These are phyloP conservation scores for Hemaris fuciformis DNA, from an alignment of 2,888 invertebrate genomes.

Conservation along the genomic window DNA sequence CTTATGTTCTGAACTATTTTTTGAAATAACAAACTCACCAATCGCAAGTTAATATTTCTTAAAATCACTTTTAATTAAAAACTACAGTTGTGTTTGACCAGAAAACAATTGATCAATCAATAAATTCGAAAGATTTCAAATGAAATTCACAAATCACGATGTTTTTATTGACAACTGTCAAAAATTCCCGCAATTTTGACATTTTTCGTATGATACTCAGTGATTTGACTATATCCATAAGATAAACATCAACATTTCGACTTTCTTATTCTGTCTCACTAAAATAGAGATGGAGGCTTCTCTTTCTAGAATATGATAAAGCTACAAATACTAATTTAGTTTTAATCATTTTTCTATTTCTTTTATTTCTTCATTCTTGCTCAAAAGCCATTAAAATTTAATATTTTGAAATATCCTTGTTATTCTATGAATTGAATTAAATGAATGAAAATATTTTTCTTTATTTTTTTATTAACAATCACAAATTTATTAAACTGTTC, in stretches of 20 bases:
- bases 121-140: conserved; percentile 41
- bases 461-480: no score
- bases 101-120: conserved; percentile 33
- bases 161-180: conserved; percentile 78
- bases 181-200: conserved; percentile 75
- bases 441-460: no score
- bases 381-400: no score
- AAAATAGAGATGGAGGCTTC: background rate
- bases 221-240: background rate
- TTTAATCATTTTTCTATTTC: no score
- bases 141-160: conserved; percentile 54
- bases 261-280: background rate
- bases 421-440: no score
- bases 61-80: conserved; percentile 28
- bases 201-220: conserved; percentile 25
- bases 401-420: no score
- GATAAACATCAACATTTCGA: background rate
- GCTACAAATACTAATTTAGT: no score
- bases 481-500: no score
- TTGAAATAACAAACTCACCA: conserved; percentile 56
- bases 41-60: conserved; percentile 37
- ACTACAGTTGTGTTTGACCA: conserved; percentile 24
- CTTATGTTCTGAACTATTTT: conserved; percentile 41
- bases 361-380: no score
- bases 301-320: no score